Conservation (phyloP, 2,888 invertebrate genomes). For the Blastobasis adustella region DNA sequence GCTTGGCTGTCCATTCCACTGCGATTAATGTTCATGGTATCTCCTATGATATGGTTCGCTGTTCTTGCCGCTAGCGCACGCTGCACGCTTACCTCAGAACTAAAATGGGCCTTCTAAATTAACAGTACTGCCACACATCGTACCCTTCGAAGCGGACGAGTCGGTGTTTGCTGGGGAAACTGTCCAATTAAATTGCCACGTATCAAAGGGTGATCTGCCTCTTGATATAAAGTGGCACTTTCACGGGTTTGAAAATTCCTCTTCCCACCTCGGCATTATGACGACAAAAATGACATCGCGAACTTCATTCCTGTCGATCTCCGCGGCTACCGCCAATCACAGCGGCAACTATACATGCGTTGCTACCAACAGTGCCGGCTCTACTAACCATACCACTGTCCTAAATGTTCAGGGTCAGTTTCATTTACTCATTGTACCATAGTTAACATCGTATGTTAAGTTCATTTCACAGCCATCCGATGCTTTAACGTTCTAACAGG, state of each 20-base stretch:
- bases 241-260: conserved; percentile 76
- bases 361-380: conserved; percentile 82
- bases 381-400: conserved; percentile 78
- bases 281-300: conserved; percentile 79
- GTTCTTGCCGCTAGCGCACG: conserved; percentile 55
- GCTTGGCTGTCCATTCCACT: conserved; percentile 76
- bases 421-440: conserved; percentile 32
- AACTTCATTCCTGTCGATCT: conserved; percentile 82
- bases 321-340: conserved; percentile 79
- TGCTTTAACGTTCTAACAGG: conserved; percentile 43
- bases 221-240: conserved; percentile 84
- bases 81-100: conserved; percentile 66
- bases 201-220: conserved; percentile 84
- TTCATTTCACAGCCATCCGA: conserved; percentile 31
- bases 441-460: conserved; percentile 22
- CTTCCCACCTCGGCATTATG: conserved; percentile 76
- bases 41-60: conserved; percentile 30
- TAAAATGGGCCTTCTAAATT: conserved; percentile 63
- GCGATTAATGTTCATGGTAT: conserved; percentile 81
- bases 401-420: conserved; percentile 74
- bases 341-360: conserved; percentile 86
- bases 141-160: conserved; percentile 79
- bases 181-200: conserved; percentile 80
- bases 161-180: conserved; percentile 81
- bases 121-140: conserved; percentile 80